Base-by-base conservation (phyloP, 2,888 invertebrate genomes). In the Luperina testacea region DNA sequence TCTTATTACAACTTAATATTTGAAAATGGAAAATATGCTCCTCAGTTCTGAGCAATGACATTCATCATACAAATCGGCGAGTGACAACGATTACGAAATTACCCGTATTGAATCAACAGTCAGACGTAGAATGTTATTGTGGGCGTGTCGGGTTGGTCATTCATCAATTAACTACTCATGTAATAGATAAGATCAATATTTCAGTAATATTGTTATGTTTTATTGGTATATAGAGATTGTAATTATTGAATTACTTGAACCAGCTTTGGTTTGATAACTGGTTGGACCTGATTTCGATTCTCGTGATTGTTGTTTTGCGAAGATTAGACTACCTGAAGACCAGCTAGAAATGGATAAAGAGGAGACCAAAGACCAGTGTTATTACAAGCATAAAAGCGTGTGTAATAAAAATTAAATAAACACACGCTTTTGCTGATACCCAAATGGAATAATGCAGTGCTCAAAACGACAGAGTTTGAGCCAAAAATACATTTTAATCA, bases 101-200 rank as follows among this genome's bases (percentile, higher is more conserved):
- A 79, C 45, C 72, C 13, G 51, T 77, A 70, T 76, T 78, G 69
- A 77, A 72, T 78, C 65, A 76, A 72, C 73, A 74, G 38, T 67
- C 68, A 67, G 79, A 57, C 61, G 59, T 76, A 80, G 82, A 79
- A 74, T 80, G 38, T 79, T n/a, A 42, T 15, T 72, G 84, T 83
- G 51, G 87, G 80, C 79, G 82, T 87, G 77, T 76, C 68, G 32
- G 72, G n/a, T 82, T 72, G 81, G 70, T 75, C 86, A 89, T 89
- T 82, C 80, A 89, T 87, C 89, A 87, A 84, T 87, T 88, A 83
- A 89, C 67, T 78, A 71, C 75, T 75, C 61, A 27, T 74, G 63
- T 73, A 74, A 72, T 53, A 70, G 87, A 88, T 87, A 86, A 82
- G 53, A 77, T 80, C 85, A 53, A 72, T 65, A 71, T 72, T 78